A percentile compares a stretch with the other conserved stretches of the same genome.
Evolutionary conservation across 1,140 invertebrate species (phyloP).

Genomic region (Macrotrachela quadricornifera): DNA sequence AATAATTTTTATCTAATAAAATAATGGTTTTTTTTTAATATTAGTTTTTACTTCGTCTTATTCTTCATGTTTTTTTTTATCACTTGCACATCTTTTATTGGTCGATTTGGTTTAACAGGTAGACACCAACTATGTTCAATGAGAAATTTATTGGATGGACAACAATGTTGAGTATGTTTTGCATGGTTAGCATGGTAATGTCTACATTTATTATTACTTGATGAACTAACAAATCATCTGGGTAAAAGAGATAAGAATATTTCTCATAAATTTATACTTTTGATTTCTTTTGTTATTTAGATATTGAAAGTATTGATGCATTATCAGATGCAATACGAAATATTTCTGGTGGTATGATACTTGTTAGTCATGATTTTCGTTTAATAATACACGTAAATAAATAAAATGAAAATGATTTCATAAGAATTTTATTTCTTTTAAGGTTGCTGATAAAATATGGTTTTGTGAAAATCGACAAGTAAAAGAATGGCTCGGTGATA

Average conservation of each 20-base stretch:
- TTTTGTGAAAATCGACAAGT: constrained; percentile 84
- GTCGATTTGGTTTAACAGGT: constrained; percentile 81
- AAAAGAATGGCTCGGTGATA: constrained; percentile 88
- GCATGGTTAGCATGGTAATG: constrained; percentile 84
- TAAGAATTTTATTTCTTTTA: neutral
- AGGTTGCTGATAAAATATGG: constrained; percentile 98
- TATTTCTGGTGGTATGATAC: constrained; percentile 88
- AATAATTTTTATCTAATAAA: no score
- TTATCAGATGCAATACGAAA: constrained; percentile 89
- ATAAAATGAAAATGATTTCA: neutral
- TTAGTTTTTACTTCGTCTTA: no score
- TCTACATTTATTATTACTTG: constrained; percentile 73
- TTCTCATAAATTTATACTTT: no score
- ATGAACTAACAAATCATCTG: constrained; percentile 96
- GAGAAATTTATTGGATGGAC: constrained; percentile 85
- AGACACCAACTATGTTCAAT: constrained; percentile 94
- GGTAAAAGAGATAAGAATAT: constrained; percentile 45
- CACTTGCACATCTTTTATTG: no score
- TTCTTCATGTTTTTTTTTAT: no score
- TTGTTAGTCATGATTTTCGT: constrained; percentile 91
- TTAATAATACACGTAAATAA: constrained; percentile 73
- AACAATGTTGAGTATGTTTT: constrained; percentile 90
- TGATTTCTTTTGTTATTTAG: neutral
- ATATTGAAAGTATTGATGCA: constrained; percentile 76
- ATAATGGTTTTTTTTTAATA: no score